Percentiles rank a stretch among this genome's conserved stretches.
phyloP scores from a whole-genome alignment of 2,888 invertebrate species.

The Notodonta dromedarius region DNA sequence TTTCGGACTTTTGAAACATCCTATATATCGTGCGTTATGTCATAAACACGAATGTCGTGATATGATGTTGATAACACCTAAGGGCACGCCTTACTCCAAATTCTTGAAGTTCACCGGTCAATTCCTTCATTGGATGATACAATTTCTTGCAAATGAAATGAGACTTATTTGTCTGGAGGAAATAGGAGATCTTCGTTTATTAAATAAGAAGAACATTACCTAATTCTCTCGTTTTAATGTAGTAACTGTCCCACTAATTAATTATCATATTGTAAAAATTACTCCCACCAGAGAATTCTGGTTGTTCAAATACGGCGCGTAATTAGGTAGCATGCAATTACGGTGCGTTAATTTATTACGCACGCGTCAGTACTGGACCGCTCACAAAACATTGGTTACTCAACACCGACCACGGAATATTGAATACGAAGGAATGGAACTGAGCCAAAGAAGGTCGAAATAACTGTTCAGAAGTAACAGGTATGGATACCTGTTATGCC shows the following conservation, averaged over 20 bases:
- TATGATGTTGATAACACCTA: constrained; percentile 1
- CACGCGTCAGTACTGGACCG: constrained; percentile 1
- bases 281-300: neutral
- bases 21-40: constrained; percentile 1
- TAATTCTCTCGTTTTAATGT: too few species aligned
- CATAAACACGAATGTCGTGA: neutral
- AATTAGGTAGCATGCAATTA: constrained; percentile 4
- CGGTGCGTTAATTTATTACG: neutral
- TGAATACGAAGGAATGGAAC: neutral
- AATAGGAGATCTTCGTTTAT: too few species aligned
- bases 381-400: constrained; percentile 3
- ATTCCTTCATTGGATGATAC: neutral
- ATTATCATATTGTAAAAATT: neutral
- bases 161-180: too few species aligned
- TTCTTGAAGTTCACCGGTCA: neutral
- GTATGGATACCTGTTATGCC: too few species aligned
- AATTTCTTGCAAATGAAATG: too few species aligned
- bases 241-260: neutral
- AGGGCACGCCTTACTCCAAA: neutral
- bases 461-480: neutral
- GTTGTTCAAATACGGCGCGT: constrained; percentile 3
- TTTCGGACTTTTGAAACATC: too few species aligned
- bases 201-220: too few species aligned
- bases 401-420: neutral
- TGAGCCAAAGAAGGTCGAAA: neutral